These are phyloP conservation scores for Crioceris asparagi DNA, from an alignment of 2,888 invertebrate genomes.

Conservation along the genomic window DNA sequence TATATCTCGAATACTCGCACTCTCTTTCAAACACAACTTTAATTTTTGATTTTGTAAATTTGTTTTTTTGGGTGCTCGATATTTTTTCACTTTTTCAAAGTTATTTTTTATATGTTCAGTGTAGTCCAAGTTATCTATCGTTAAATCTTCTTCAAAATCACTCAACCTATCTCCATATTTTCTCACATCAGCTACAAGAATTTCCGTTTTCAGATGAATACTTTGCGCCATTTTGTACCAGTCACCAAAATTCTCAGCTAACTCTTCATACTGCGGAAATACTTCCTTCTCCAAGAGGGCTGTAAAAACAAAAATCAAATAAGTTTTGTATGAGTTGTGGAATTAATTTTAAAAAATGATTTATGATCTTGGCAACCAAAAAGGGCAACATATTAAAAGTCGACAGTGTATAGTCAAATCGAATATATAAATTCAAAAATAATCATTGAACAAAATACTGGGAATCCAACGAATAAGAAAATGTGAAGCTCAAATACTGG, in stretches of 20 bases:
- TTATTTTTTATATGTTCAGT: slow-evolving; percentile 28
- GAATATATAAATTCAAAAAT: too few species aligned
- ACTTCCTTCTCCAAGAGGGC: slow-evolving; percentile 59
- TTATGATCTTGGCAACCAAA: too few species aligned
- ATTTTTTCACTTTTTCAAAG: slow-evolving; percentile 21
- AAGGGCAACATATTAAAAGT: too few species aligned
- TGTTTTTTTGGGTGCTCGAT: slow-evolving; percentile 22
- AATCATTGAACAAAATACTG: too few species aligned
- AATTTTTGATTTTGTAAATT: slow-evolving; percentile 29
- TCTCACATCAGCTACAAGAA: slow-evolving; percentile 63
- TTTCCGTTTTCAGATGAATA: slow-evolving; percentile 71
- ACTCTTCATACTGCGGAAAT: slow-evolving; percentile 59
- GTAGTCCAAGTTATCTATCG: slow-evolving; percentile 31
- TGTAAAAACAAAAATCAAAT: too few species aligned
- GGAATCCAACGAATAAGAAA: too few species aligned
- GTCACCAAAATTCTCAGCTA: slow-evolving; percentile 70
- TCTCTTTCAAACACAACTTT: slow-evolving; percentile 24
- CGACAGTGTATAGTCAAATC: too few species aligned
- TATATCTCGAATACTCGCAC: slow-evolving; percentile 36
- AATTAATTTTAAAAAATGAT: too few species aligned
- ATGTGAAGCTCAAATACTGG: too few species aligned
- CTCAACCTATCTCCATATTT: slow-evolving; percentile 35
- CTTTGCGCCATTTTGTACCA: slow-evolving; percentile 88
- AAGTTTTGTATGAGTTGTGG: too few species aligned
- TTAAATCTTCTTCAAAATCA: slow-evolving; percentile 23